Conservation (phyloP, 1,140 invertebrate species). For the Drosophila nebulosa region DNA sequence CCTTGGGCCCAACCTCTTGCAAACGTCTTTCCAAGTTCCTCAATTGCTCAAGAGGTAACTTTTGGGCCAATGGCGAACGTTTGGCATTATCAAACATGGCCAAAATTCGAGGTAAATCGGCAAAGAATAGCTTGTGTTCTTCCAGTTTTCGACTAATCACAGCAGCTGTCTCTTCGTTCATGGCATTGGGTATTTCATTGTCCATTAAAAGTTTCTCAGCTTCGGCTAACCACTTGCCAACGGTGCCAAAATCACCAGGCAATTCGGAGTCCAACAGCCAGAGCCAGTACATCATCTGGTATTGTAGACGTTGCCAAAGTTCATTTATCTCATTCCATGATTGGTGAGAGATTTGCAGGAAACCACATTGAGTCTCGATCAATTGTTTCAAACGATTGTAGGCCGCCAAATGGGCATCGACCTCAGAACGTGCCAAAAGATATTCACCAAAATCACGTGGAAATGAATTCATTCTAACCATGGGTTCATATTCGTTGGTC, state of each 20-base stretch:
- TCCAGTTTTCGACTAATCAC: conserved; percentile 93
- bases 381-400: conserved; percentile 89
- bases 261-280: conserved; percentile 91
- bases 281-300: conserved; percentile 90
- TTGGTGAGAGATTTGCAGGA: conserved; percentile 89
- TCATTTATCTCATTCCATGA: conserved; percentile 89
- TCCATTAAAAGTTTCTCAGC: conserved; percentile 92
- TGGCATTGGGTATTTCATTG: conserved; percentile 89
- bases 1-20: conserved; percentile 86
- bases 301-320: conserved; percentile 89
- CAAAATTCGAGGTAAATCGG: conserved; percentile 88
- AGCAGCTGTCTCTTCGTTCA: conserved; percentile 93
- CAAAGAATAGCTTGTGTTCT: conserved; percentile 94
- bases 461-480: conserved; percentile 85
- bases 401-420: conserved; percentile 85
- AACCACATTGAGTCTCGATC: conserved; percentile 87
- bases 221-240: conserved; percentile 94
- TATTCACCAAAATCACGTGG: conserved; percentile 88
- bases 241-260: conserved; percentile 90
- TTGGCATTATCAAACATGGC: conserved; percentile 88
- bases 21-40: conserved; percentile 90
- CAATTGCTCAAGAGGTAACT: conserved; percentile 89
- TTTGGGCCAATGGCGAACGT: conserved; percentile 83
- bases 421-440: conserved; percentile 86
- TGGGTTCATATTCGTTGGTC: conserved; percentile 83